phyloP scores from a whole-genome alignment of 2,888 invertebrate species.

The Pristionchus japonicus region DNA sequence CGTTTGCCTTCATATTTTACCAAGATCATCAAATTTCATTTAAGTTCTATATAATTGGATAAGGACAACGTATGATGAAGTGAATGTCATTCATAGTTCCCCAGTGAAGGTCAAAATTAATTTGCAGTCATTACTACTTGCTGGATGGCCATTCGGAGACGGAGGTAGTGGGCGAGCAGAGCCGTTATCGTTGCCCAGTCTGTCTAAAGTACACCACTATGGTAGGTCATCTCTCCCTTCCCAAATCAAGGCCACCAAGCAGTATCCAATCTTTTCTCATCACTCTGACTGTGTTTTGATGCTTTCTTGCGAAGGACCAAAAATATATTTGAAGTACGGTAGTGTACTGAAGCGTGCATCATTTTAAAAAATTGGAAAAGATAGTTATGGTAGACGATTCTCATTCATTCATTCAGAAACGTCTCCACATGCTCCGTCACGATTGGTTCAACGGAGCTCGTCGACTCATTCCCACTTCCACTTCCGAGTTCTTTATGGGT shows the following conservation, averaged over 20 bases:
- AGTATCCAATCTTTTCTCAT: too few species aligned
- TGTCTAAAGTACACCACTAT: conserved; percentile 46
- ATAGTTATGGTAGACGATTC: not conserved
- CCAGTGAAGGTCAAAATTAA: not conserved
- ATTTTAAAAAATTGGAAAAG: too few species aligned
- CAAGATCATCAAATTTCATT: too few species aligned
- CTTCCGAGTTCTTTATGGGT: conserved; percentile 46
- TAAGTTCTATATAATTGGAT: too few species aligned
- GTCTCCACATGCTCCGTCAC: conserved; percentile 45
- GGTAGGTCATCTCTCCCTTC: too few species aligned
- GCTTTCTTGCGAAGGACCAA: too few species aligned
- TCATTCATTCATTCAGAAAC: not conserved
- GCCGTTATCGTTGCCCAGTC: conserved; percentile 44
- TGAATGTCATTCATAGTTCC: too few species aligned
- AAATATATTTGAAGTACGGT: too few species aligned
- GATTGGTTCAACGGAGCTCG: conserved; percentile 37
- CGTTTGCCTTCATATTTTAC: too few species aligned
- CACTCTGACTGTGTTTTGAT: too few species aligned
- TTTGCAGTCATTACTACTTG: conserved; percentile 27
- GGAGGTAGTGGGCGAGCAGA: not conserved
- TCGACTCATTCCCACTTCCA: conserved; percentile 41
- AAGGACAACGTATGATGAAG: too few species aligned
- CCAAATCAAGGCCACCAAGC: too few species aligned
- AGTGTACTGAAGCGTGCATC: not conserved
- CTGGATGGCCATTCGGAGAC: conserved; percentile 26